Evolutionary conservation across 1,140 invertebrate genomes (phyloP), one percentile per base, ranked within the genome.

Genomic region (Cherax destructor): DNA sequence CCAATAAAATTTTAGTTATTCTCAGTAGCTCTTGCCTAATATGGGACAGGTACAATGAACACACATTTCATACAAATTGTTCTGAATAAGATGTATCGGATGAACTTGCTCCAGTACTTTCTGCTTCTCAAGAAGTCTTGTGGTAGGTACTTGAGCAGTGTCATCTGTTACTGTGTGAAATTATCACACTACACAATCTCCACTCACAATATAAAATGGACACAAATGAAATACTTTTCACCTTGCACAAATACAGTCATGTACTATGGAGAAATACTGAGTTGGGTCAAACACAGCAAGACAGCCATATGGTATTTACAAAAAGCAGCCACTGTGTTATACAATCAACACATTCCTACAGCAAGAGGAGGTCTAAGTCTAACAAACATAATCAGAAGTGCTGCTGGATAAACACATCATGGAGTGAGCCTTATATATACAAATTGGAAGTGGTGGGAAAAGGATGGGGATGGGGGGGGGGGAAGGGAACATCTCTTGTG

Each of bases 301-400:
- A 78, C 77, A 88, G 86, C 77, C 59, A 88, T 88, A 88, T 80
- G 86, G 86, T 88, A 88, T 88, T 59, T 88, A 88, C 86, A 88
- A 88, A 86, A 88, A 88, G 86, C 86, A 88, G 86, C 86, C 86
- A 80, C 52, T 79, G 86, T 83, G 80, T 59, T 61, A 52, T 88
- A 65, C 76, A 30, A 86, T 72, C 59, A 76, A 88, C 77, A 65
- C 77, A 56, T 88, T 49, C 24, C 86, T 88, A 88, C 74, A 52
- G 86, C 85, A 86, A 21, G 74, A 86, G 85, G 85, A 86, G 76
- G 30, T 21, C 59, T 69, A 69, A 85, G 83, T 74, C 69, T 72
- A 85, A 69, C 49, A 85, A 85, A 85, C 83, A 85, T 85, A 85
- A 85, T 69, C 69, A 74, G 83, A 85, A 85, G 83, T 85, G 83